These are phyloP conservation scores for Drosophila seguyi DNA, from an alignment of 1,140 invertebrate species.

Conservation along the genomic window DNA sequence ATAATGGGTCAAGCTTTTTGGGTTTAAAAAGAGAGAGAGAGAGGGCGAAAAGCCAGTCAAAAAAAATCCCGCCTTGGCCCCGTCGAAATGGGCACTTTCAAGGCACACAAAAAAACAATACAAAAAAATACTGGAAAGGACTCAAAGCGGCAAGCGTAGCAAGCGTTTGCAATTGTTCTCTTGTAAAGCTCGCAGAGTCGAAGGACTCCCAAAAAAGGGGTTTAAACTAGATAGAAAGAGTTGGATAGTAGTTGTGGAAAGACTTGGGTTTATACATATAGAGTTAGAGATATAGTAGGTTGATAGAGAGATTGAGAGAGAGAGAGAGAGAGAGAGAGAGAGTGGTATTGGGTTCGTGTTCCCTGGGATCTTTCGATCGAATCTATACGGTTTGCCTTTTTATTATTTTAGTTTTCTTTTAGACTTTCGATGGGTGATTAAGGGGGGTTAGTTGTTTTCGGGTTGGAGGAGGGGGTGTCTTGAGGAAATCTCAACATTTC, in stretches of 20 bases:
- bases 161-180: slow-evolving; percentile 25
- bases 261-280: slow-evolving; percentile 17
- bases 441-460: slow-evolving; percentile 38
- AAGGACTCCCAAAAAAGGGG: slow-evolving; percentile 8
- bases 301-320: slow-evolving; percentile 15
- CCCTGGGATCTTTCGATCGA: slow-evolving; percentile 29
- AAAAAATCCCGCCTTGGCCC: slow-evolving; percentile 11
- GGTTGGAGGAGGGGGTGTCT: slow-evolving; percentile 51
- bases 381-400: slow-evolving; percentile 28
- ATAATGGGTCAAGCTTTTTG: slow-evolving; percentile 9
- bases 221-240: slow-evolving; percentile 15
- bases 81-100: slow-evolving; percentile 19
- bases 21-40: background rate
- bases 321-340: slow-evolving; percentile 1
- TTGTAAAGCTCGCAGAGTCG: slow-evolving; percentile 21
- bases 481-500: slow-evolving; percentile 83
- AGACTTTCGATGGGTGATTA: slow-evolving; percentile 19
- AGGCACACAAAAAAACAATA: slow-evolving; percentile 1
- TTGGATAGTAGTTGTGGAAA: slow-evolving; percentile 27
- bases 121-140: slow-evolving; percentile 9
- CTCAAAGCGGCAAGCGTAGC: slow-evolving; percentile 44
- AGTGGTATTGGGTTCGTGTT: slow-evolving; percentile 17
- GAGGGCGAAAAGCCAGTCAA: slow-evolving; percentile 8
- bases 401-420: slow-evolving; percentile 3
- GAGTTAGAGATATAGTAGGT: background rate